Conservation (phyloP, 2,797 vertebrate genomes). For the Premnoplex brunnescens region DNA sequence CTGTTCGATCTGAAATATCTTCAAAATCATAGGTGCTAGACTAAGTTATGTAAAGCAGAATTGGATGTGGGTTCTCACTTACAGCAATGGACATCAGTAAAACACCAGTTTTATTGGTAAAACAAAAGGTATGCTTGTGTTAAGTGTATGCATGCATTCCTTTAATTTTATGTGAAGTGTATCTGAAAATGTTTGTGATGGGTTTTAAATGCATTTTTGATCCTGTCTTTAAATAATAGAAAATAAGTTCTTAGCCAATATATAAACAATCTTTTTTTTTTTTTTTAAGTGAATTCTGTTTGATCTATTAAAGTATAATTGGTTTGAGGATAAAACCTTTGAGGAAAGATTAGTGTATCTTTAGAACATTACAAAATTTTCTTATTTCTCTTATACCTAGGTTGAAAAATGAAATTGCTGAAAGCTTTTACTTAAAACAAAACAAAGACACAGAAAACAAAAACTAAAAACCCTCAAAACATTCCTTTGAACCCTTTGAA, state of each 20-base stretch:
- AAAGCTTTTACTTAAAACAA: not conserved
- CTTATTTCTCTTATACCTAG: not conserved
- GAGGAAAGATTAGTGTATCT: constrained; percentile 2
- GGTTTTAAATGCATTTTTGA: not conserved
- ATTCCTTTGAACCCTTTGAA: not conserved
- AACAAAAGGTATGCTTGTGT: not conserved
- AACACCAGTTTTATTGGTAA: not conserved
- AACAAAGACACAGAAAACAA: not conserved
- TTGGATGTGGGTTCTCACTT: not conserved
- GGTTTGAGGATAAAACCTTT: not conserved
- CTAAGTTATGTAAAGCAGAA: not conserved
- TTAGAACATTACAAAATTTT: not conserved
- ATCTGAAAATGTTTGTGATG: not conserved
- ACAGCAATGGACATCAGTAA: not conserved
- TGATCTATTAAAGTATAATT: not conserved
- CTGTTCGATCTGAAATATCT: not conserved
- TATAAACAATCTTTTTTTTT: not conserved
- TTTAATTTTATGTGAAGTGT: not conserved
- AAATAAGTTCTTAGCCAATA: not conserved
- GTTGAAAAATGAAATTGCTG: not conserved
- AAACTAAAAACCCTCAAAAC: not conserved
- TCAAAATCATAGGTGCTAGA: not conserved
- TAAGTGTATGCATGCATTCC: not conserved
- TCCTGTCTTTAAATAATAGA: not conserved
- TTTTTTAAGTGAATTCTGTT: constrained; percentile 1